Evolutionary conservation across 1,140 invertebrate genomes (phyloP).

Genomic region (Chymomyza costata): DNA sequence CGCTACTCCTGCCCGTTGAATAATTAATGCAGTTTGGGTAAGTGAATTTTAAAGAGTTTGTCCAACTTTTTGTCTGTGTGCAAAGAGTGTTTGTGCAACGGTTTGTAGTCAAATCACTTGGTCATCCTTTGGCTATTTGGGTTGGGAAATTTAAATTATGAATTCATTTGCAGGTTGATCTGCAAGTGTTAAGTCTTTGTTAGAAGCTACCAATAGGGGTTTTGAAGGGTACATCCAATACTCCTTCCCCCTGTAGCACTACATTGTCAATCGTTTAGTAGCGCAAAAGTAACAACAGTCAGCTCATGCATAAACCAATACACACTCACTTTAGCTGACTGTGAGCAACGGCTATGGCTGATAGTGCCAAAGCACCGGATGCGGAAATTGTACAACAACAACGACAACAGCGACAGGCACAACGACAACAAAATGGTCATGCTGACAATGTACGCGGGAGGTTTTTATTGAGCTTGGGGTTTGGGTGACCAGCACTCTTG

Average conservation of each 20-base stretch:
- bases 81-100: constrained; percentile 2
- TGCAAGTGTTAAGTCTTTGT: too few relatives aligned
- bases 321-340: constrained; percentile 11
- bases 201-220: too few relatives aligned
- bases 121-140: too few relatives aligned
- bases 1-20: constrained; percentile 54
- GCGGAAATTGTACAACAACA: constrained; percentile 67
- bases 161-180: constrained; percentile 7
- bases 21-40: constrained; percentile 72
- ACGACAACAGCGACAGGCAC: constrained; percentile 48
- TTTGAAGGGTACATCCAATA: too few relatives aligned
- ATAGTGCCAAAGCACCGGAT: constrained; percentile 62
- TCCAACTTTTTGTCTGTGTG: too few relatives aligned
- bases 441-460: constrained; percentile 33
- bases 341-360: neutral
- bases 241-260: too few relatives aligned
- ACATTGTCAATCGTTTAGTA: constrained; percentile 19
- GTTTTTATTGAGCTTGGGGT: too few relatives aligned
- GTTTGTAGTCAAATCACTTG: constrained; percentile 36
- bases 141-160: constrained; percentile 44
- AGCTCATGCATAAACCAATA: constrained; percentile 68
- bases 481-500: too few relatives aligned
- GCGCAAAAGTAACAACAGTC: too few relatives aligned
- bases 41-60: constrained; percentile 57
- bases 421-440: too few relatives aligned